phyloP scores from a whole-genome alignment of 2,888 invertebrate species.

The Toxonevra muliebris region DNA sequence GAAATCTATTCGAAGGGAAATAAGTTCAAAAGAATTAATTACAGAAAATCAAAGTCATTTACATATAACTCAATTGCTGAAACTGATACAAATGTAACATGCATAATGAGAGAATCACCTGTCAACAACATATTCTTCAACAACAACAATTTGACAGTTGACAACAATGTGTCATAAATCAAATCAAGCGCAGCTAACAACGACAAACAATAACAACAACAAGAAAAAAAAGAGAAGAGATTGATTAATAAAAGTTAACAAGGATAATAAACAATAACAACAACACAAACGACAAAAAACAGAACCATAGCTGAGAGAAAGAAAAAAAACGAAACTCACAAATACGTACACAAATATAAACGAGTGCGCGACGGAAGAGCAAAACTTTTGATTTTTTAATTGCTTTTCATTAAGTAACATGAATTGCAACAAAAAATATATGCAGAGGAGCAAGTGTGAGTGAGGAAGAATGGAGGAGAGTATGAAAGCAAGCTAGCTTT shows the following conservation, averaged over 20 bases:
- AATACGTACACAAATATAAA: neutral
- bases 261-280: too few relatives aligned
- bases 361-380: neutral
- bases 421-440: slow-evolving; percentile 11
- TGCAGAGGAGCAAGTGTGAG: neutral
- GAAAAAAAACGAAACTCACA: slow-evolving; percentile 2
- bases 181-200: slow-evolving; percentile 10
- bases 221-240: too few relatives aligned
- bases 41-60: too few relatives aligned
- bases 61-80: too few relatives aligned
- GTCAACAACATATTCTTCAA: too few relatives aligned
- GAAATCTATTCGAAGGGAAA: too few relatives aligned
- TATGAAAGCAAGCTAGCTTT: neutral
- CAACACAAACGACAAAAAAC: too few relatives aligned
- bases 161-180: slow-evolving; percentile 1
- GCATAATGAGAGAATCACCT: too few relatives aligned
- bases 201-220: too few relatives aligned
- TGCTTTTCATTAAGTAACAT: slow-evolving; percentile 27
- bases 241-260: too few relatives aligned
- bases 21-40: too few relatives aligned
- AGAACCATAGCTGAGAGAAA: neutral
- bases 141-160: neutral
- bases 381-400: slow-evolving; percentile 24
- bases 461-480: slow-evolving; percentile 2
- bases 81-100: too few relatives aligned